Evolutionary conservation across 2,797 vertebrate species (phyloP).

Genomic region (Melopsittacus undulatus): DNA sequence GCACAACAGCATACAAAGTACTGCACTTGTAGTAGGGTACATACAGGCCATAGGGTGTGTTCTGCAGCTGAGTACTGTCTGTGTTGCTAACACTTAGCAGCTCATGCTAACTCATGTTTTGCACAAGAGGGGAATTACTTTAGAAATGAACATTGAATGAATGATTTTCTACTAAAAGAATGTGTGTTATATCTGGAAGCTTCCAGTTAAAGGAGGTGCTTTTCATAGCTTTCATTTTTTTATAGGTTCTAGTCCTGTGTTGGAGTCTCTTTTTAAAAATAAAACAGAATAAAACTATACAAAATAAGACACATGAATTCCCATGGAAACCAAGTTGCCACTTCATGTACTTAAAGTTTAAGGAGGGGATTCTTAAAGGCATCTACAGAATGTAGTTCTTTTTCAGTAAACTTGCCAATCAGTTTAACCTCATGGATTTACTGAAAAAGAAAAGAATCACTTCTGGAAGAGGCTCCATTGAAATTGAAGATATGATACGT

Average conservation of each 20-base stretch:
- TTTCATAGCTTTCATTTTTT: not conserved
- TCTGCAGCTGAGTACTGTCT: not conserved
- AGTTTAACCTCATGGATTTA: not conserved
- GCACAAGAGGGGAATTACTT: not conserved
- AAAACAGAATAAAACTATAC: not conserved
- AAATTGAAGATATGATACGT: not conserved
- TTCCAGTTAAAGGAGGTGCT: not conserved
- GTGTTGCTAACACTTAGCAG: not conserved
- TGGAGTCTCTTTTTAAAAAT: not conserved
- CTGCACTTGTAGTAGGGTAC: not conserved
- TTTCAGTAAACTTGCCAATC: not conserved
- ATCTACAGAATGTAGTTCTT: not conserved
- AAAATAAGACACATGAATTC: not conserved
- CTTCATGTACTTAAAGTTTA: not conserved
- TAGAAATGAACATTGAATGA: not conserved
- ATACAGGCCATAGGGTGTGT: accelerated
- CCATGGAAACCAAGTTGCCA: not conserved
- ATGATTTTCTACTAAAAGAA: not conserved
- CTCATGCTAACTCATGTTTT: not conserved
- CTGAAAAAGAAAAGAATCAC: not conserved
- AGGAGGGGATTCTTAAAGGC: not conserved
- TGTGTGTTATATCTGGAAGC: not conserved
- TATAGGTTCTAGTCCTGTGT: not conserved
- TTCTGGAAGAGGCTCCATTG: not conserved
- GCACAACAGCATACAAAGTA: accelerated